Evolutionary conservation across 1,140 invertebrate genomes (phyloP).

Genomic region (Drosophila miranda): DNA sequence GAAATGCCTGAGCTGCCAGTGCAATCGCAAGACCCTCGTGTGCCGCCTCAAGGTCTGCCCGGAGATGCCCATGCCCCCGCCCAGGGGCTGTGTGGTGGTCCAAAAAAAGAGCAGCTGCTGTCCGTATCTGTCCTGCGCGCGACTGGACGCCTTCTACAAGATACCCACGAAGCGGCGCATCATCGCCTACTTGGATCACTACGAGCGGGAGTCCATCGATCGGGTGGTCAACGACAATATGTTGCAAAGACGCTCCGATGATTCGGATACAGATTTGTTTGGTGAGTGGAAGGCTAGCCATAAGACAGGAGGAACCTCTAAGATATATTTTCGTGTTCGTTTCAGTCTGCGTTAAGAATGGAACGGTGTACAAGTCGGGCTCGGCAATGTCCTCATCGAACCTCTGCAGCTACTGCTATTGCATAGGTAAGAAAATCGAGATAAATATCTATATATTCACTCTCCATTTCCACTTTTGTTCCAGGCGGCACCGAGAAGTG

Average conservation of each 20-base stretch:
- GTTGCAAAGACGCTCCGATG: conserved; percentile 72
- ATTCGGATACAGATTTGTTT: conserved; percentile 73
- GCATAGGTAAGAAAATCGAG: conserved; percentile 84
- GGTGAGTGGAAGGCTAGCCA: conserved; percentile 32
- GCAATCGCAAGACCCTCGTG: conserved; percentile 87
- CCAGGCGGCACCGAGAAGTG: conserved; percentile 88
- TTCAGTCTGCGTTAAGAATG: conserved; percentile 78
- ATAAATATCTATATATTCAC: not conserved
- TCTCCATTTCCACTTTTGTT: not conserved
- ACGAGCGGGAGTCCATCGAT: conserved; percentile 80
- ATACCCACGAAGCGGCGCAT: conserved; percentile 76
- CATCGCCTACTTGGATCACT: conserved; percentile 80
- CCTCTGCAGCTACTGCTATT: conserved; percentile 94
- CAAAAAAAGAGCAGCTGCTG: conserved; percentile 88
- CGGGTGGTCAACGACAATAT: conserved; percentile 80
- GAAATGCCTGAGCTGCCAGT: conserved; percentile 90
- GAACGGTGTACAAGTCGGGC: conserved; percentile 84
- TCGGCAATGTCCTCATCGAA: conserved; percentile 91
- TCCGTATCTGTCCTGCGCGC: conserved; percentile 88
- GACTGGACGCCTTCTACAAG: conserved; percentile 83
- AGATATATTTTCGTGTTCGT: not conserved
- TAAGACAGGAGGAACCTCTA: not conserved
- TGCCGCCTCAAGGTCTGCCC: conserved; percentile 91
- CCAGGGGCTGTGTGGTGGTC: conserved; percentile 87
- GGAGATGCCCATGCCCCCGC: conserved; percentile 88